Percentiles rank a stretch among this genome's conserved stretches.
These are phyloP conservation scores for Latrodectus hesperus DNA, from an alignment of 2,888 invertebrate genomes.

Conservation along the genomic window DNA sequence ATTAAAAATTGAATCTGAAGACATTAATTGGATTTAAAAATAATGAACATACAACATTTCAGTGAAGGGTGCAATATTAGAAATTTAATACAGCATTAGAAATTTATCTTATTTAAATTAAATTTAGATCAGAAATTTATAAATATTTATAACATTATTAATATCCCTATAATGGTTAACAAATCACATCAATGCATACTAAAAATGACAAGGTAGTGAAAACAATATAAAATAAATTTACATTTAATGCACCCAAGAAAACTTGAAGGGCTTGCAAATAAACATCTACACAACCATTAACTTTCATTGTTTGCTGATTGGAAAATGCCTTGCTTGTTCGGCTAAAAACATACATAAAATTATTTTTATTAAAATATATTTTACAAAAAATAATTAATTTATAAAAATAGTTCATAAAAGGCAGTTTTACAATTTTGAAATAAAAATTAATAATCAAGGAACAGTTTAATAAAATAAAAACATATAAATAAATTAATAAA, in stretches of 20 bases:
- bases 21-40: too few species aligned
- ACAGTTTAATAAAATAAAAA: too few species aligned
- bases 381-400: too few species aligned
- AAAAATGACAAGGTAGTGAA: constrained; percentile 25
- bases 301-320: constrained; percentile 78
- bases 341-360: constrained; percentile 71
- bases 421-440: neutral
- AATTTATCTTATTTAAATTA: too few species aligned
- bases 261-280: constrained; percentile 77
- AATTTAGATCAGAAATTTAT: too few species aligned
- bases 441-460: neutral
- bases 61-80: too few species aligned
- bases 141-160: neutral
- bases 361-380: neutral
- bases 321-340: constrained; percentile 79
- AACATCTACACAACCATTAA: constrained; percentile 77
- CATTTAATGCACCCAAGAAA: constrained; percentile 77
- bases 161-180: too few species aligned
- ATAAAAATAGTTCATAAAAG: neutral
- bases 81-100: too few species aligned
- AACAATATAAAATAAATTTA: constrained; percentile 67
- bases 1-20: too few species aligned
- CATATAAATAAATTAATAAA: too few species aligned
- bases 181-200: neutral
- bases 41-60: too few species aligned